Evolutionary conservation across 2,113 vertebrate genomes (phyloP).

Genomic region (Pogonocichla stellata): DNA sequence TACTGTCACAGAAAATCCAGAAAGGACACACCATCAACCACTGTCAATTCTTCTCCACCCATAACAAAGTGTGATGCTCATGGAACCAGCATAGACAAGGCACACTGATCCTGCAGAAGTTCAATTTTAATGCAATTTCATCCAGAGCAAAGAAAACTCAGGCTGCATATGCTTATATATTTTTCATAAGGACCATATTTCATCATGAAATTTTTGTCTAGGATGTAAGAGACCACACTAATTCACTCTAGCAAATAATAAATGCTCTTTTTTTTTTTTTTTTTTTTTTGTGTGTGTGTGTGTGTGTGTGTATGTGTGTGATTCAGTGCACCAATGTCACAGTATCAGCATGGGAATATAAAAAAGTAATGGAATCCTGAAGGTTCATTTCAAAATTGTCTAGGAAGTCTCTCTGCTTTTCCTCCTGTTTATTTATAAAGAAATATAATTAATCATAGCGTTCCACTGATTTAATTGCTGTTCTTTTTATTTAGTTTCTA

Average conservation of each 20-base stretch:
- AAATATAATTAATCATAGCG: not conserved
- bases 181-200: not conserved
- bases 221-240: not conserved
- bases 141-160: not conserved
- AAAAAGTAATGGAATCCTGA: not conserved
- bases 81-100: not conserved
- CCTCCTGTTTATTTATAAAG: not conserved
- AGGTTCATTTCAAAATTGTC: not conserved
- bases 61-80: not conserved
- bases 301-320: not conserved
- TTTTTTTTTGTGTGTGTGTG: too few relatives aligned
- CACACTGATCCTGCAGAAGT: not conserved
- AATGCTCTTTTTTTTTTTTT: not conserved
- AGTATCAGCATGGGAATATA: not conserved
- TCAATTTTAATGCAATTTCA: not conserved
- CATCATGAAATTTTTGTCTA: not conserved
- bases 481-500: not conserved
- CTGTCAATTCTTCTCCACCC: not conserved
- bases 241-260: not conserved
- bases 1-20: not conserved
- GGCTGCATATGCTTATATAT: not conserved
- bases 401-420: not conserved
- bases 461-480: not conserved
- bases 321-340: not conserved
- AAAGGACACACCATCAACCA: not conserved